A percentile compares a stretch with the other conserved stretches of the same genome.
Conservation (phyloP, 1,140 invertebrate species). For the Zaprionus davidi region DNA sequence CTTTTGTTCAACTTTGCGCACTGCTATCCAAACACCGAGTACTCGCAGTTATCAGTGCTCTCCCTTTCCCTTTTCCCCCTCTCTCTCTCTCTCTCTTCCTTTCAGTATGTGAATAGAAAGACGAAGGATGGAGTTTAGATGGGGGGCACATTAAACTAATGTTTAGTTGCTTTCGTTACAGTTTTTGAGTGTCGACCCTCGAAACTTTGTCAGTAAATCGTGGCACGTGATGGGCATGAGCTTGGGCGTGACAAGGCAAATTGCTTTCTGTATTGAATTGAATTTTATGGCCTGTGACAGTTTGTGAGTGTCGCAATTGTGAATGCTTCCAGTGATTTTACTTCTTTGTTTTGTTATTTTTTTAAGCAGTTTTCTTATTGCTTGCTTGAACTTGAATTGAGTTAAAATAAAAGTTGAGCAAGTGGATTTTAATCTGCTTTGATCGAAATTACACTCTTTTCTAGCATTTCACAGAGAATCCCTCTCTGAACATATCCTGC, state of each 20-base stretch:
- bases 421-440: neutral
- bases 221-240: slow-evolving; percentile 73
- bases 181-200: slow-evolving; percentile 76
- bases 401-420: neutral
- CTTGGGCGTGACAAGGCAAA: slow-evolving; percentile 66
- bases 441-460: neutral
- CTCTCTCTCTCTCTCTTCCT: neutral
- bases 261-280: slow-evolving; percentile 73
- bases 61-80: neutral
- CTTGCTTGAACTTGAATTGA: neutral
- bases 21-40: slow-evolving; percentile 59
- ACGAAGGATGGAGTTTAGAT: neutral
- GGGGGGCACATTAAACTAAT: slow-evolving; percentile 72
- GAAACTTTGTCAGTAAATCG: slow-evolving; percentile 80
- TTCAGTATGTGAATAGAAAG: neutral
- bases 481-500: neutral
- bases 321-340: slow-evolving; percentile 14
- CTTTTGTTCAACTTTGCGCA: slow-evolving; percentile 77
- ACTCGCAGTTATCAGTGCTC: slow-evolving; percentile 74
- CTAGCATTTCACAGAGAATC: neutral
- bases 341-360: neutral
- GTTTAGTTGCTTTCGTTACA: slow-evolving; percentile 79
- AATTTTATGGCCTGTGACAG: slow-evolving; percentile 79
- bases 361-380: neutral
- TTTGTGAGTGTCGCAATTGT: slow-evolving; percentile 56